Percentiles rank a stretch among this genome's conserved stretches.
Evolutionary conservation across 2,888 invertebrate species (phyloP).

Genomic region (Xylota segnis): DNA sequence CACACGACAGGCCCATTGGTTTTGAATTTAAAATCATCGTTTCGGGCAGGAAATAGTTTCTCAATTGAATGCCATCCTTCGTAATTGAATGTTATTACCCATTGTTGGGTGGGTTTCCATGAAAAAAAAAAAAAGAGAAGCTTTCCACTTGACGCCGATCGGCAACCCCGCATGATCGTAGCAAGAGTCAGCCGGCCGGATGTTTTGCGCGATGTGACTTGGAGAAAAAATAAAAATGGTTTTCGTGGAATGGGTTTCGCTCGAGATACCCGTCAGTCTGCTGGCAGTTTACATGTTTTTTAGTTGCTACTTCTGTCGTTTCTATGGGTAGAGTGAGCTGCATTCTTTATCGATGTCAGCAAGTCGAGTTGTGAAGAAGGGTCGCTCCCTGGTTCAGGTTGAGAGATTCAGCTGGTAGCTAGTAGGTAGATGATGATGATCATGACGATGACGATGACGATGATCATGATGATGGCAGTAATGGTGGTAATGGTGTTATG

Average conservation of each 20-base stretch:
- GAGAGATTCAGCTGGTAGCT: conserved; percentile 55
- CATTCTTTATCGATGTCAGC: conserved; percentile 36
- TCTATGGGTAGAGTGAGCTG: not conserved
- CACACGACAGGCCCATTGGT: conserved; percentile 61
- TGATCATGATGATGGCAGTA: conserved; percentile 39
- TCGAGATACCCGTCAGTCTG: conserved; percentile 35
- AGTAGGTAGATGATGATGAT: too few relatives aligned
- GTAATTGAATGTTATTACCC: conserved; percentile 59
- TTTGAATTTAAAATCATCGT: conserved; percentile 48
- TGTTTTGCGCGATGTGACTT: conserved; percentile 45
- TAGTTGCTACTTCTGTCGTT: conserved; percentile 25
- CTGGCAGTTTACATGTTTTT: conserved; percentile 36
- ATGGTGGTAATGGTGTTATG: conserved; percentile 63
- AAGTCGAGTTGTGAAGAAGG: conserved; percentile 1
- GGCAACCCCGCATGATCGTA: conserved; percentile 11
- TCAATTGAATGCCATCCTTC: conserved; percentile 62
- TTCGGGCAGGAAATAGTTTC: conserved; percentile 58
- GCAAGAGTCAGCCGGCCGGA: conserved; percentile 37
- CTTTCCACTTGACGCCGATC: conserved; percentile 22
- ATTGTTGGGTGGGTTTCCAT: conserved; percentile 26
- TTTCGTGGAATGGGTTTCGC: conserved; percentile 53
- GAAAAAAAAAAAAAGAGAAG: not conserved
- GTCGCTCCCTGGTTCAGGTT: conserved; percentile 51
- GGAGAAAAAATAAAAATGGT: conserved; percentile 29
- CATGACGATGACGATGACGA: conserved; percentile 29